Evolutionary conservation across 2,888 invertebrate genomes (phyloP), one percentile per base, ranked within the genome.

Genomic region (Pseudococcus viburni): DNA sequence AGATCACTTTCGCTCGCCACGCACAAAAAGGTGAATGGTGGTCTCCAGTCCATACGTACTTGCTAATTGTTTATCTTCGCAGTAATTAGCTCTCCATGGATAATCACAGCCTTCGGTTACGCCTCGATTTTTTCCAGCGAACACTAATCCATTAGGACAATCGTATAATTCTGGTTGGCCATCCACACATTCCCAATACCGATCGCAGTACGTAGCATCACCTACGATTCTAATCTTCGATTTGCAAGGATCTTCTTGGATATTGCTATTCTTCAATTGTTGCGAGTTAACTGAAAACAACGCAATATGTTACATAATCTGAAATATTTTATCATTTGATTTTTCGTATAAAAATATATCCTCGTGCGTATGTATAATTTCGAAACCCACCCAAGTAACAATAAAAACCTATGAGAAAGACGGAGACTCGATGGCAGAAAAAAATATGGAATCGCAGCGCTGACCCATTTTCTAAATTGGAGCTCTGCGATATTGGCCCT

Each of bases 91-190:
- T 90, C 96, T 93, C 96, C 96, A 96, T 0, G 96, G 96, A 91
- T 97, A 97, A 92, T 97, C 96, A 91, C 97, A 97, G 2, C 96
- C 96, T 91, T 97, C 96, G 1, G 96, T 96, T 11, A 97, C 96
- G 6, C 96, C 97, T 83, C 96, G 93, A 91, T 96, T 95, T 91
- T 96, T 96, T 5, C 97, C 97, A 22, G 97, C 96, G 92, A 96
- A 97, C 83, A 97, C 97, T 90, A 97, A 93, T 0, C 97, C 97
- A 91, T 97, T 97, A 88, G 97, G 97, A 91, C 97, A 97, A 92
- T 97, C 96, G 92, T 96, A 96, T 89, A 97, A 93, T 90, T 96
- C 94, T 0, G 96, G 94, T 91, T 96, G 95, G 0, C 96, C 96
- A 90, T 94, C 95, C 89, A 96, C 95, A 91, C 97, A 97, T 92